A percentile compares a stretch with the other conserved stretches of the same genome.
Evolutionary conservation across 2,113 vertebrate species (phyloP).

Genomic region (Amazona vittata): DNA sequence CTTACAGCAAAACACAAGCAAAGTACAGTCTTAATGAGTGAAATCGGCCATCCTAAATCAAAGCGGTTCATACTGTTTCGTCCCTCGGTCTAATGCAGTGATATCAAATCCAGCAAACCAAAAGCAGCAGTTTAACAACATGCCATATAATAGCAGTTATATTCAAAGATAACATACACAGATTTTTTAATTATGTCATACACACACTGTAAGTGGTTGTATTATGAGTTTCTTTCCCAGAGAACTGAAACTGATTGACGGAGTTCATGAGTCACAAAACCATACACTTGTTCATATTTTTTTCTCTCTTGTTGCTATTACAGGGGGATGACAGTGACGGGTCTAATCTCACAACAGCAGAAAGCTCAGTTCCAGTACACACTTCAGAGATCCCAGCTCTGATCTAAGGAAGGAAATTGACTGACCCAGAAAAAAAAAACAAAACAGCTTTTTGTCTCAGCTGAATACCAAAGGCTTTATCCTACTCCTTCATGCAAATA

Average conservation of each 20-base stretch:
- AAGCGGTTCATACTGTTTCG: not conserved
- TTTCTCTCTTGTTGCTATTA: not conserved
- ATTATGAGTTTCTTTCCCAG: not conserved
- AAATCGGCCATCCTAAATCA: not conserved
- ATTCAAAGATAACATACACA: not conserved
- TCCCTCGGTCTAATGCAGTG: not conserved
- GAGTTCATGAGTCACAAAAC: slow-evolving; percentile 7
- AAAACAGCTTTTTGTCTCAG: slow-evolving; percentile 23
- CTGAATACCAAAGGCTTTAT: slow-evolving; percentile 23
- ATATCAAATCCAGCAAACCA: not conserved
- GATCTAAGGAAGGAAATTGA: slow-evolving; percentile 52
- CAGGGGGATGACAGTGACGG: not conserved
- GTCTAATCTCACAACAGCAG: not conserved
- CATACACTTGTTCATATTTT: not conserved
- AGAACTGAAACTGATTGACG: not conserved
- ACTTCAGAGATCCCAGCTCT: slow-evolving; percentile 41
- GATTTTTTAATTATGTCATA: not conserved
- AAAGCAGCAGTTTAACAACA: not conserved
- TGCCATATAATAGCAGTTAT: not conserved
- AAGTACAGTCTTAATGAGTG: not conserved
- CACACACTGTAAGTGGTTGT: not conserved
- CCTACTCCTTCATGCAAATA: slow-evolving; percentile 31
- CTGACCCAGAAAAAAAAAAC: slow-evolving; percentile 53
- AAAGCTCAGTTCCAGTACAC: not conserved
- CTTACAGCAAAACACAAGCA: not conserved